phyloP scores from a whole-genome alignment of 2,113 vertebrate species.

The Pterophyllum scalare region DNA sequence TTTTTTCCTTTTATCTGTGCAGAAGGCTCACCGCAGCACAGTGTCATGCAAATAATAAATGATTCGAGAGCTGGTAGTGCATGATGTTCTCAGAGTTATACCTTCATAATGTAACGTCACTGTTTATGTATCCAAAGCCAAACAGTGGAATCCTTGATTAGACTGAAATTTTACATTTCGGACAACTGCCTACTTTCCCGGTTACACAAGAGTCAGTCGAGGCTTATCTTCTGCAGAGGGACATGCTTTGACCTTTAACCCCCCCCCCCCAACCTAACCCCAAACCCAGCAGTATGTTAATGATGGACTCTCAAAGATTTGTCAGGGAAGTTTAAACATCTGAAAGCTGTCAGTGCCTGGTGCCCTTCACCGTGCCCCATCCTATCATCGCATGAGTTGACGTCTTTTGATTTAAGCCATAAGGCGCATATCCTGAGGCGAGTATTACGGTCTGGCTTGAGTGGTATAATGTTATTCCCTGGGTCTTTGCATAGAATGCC shows the following conservation, averaged over 20 bases:
- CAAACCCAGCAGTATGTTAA: constrained; percentile 39
- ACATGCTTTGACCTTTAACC: constrained; percentile 12
- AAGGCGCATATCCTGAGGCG: background rate
- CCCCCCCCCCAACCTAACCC: background rate
- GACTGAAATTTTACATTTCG: background rate
- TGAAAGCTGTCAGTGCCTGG: constrained; percentile 39
- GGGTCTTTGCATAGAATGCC: constrained; percentile 6
- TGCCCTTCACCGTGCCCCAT: background rate
- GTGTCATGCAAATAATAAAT: background rate
- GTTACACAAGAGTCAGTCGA: constrained; percentile 1
- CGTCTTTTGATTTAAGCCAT: constrained; percentile 52
- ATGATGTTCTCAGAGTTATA: background rate
- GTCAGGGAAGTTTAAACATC: constrained; percentile 45
- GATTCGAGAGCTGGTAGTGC: background rate
- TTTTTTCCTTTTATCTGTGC: background rate
- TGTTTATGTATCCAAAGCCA: background rate
- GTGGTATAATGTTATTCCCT: constrained; percentile 11
- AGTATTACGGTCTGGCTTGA: background rate
- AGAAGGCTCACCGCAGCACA: background rate
- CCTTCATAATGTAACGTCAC: background rate
- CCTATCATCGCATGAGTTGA: constrained; percentile 37
- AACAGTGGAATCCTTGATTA: background rate
- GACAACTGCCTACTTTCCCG: constrained; percentile 10
- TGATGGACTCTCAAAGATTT: constrained; percentile 44
- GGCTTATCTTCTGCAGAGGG: constrained; percentile 55